Evolutionary conservation across 1,140 invertebrate genomes (phyloP).

Genomic region (Camponotus floridanus): DNA sequence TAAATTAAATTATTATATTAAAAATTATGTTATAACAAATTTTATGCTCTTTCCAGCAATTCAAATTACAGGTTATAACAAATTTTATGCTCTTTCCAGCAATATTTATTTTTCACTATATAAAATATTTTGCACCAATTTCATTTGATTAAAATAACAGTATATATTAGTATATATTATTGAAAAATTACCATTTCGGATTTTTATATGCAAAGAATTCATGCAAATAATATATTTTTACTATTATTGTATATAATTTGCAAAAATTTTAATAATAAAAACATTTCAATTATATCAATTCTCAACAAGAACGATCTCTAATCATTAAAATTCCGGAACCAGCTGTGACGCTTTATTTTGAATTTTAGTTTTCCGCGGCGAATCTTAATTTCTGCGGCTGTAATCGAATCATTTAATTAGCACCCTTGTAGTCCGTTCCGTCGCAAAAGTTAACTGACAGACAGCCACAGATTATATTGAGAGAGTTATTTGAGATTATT

Average conservation of each 20-base stretch:
- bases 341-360: constrained; percentile 74
- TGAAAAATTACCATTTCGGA: constrained; percentile 34
- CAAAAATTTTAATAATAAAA: constrained; percentile 2
- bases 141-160: constrained; percentile 16
- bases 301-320: constrained; percentile 43
- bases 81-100: constrained; percentile 34
- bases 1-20: too few relatives aligned
- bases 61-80: constrained; percentile 38
- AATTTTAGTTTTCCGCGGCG: constrained; percentile 76
- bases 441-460: constrained; percentile 81
- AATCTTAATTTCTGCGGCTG: constrained; percentile 81
- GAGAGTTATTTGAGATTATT: constrained; percentile 80
- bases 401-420: constrained; percentile 85
- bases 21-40: constrained; percentile 57
- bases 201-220: background rate
- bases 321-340: constrained; percentile 81
- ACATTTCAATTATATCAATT: background rate
- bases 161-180: constrained; percentile 7
- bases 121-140: constrained; percentile 64
- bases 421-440: constrained; percentile 77
- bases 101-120: constrained; percentile 61
- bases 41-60: constrained; percentile 22
- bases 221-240: constrained; percentile 2
- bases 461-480: constrained; percentile 79
- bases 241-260: background rate